Conservation (phyloP, 2,888 invertebrate genomes). For the Dryobota labecula region DNA sequence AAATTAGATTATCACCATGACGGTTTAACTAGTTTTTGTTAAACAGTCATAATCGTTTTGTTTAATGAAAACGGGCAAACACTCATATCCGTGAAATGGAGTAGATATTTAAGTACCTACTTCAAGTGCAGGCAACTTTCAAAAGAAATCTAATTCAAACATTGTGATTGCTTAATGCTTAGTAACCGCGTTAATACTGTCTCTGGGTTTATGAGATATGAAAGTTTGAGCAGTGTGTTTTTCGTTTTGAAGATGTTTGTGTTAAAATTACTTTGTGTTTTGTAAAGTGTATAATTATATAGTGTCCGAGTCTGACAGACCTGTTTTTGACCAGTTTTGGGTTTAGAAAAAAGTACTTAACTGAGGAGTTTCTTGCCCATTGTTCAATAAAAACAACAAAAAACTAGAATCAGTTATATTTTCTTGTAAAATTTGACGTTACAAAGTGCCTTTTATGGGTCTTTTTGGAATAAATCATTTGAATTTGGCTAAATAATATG, state of each 20-base stretch:
- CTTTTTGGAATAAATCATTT: not conserved
- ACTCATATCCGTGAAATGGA: constrained; percentile 40
- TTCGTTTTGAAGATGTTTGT: constrained; percentile 8
- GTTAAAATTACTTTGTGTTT: constrained; percentile 6
- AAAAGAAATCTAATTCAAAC: constrained; percentile 68
- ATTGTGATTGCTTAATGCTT: constrained; percentile 55
- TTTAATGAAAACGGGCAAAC: not conserved
- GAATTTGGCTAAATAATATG: not conserved
- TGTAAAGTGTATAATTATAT: not conserved
- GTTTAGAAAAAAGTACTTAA: not conserved
- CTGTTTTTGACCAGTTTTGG: not conserved
- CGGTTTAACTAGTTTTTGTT: too few relatives aligned
- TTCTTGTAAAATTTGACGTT: not conserved
- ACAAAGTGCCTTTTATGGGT: not conserved
- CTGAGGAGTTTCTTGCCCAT: not conserved
- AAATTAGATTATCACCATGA: not conserved
- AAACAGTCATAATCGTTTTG: too few relatives aligned
- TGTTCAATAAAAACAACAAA: not conserved
- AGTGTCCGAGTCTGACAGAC: not conserved
- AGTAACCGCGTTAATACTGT: constrained; percentile 62
- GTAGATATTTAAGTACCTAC: constrained; percentile 12
- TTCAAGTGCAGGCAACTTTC: constrained; percentile 61
- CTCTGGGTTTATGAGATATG: constrained; percentile 52
- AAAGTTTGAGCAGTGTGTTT: constrained; percentile 45
- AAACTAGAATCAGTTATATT: not conserved